Conservation (phyloP, 1,140 invertebrate genomes). For the Drosophila parvula region DNA sequence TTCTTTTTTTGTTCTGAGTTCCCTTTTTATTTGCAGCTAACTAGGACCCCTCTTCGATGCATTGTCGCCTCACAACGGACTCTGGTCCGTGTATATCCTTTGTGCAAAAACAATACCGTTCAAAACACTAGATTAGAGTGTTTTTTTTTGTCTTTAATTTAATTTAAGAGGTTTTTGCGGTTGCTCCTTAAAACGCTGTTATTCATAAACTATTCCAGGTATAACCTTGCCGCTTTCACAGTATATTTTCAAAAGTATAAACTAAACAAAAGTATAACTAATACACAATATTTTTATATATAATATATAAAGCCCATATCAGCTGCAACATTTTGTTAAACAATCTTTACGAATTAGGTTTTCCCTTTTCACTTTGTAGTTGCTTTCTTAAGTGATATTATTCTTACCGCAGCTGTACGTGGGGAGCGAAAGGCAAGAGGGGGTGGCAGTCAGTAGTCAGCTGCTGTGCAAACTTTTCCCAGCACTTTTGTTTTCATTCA, state of each 20-base stretch:
- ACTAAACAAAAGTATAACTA: too few species aligned
- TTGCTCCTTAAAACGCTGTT: too few species aligned
- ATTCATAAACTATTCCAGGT: too few species aligned
- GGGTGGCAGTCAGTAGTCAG: constrained; percentile 24
- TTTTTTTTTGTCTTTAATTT: background rate
- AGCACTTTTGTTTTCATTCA: constrained; percentile 60
- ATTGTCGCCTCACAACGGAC: constrained; percentile 36
- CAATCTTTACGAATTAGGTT: constrained; percentile 11
- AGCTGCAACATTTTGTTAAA: background rate
- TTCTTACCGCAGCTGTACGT: constrained; percentile 8
- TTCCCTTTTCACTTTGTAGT: background rate
- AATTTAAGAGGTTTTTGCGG: background rate
- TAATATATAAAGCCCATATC: too few species aligned
- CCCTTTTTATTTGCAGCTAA: constrained; percentile 19
- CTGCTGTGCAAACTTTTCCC: constrained; percentile 48
- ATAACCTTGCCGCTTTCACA: too few species aligned
- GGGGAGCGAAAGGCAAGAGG: background rate
- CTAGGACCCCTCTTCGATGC: constrained; percentile 32
- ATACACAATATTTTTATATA: too few species aligned
- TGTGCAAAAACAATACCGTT: background rate
- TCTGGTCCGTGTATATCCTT: background rate
- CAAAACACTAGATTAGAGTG: background rate
- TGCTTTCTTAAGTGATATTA: constrained; percentile 17
- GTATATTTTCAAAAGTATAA: too few species aligned
- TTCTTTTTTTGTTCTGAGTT: constrained; percentile 1